phyloP scores from a whole-genome alignment of 2,888 invertebrate species.

The Platypus cylindrus region DNA sequence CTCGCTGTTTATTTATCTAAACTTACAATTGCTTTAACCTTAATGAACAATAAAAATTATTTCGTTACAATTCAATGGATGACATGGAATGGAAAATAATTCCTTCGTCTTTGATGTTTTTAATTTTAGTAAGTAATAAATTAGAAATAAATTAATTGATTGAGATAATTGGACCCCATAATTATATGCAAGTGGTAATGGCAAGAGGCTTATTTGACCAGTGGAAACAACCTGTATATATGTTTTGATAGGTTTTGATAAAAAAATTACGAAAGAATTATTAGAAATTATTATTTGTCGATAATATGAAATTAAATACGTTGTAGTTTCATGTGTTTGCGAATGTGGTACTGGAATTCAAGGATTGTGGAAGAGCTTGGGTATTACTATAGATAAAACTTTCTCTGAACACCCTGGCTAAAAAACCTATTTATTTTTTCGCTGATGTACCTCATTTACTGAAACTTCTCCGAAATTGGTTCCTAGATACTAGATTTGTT shows the following conservation, averaged over 20 bases:
- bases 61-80: too few relatives aligned
- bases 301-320: too few relatives aligned
- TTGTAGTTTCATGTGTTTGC: slow-evolving; percentile 20
- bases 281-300: too few relatives aligned
- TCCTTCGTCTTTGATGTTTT: too few relatives aligned
- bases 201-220: slow-evolving; percentile 15
- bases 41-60: too few relatives aligned
- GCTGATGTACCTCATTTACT: slow-evolving; percentile 22
- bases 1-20: too few relatives aligned
- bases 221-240: slow-evolving; percentile 20
- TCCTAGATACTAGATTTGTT: slow-evolving; percentile 20
- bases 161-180: slow-evolving; percentile 20
- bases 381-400: slow-evolving; percentile 16
- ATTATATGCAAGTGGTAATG: slow-evolving; percentile 19
- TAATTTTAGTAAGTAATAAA: too few relatives aligned
- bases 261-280: slow-evolving; percentile 21
- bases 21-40: too few relatives aligned
- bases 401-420: slow-evolving; percentile 20
- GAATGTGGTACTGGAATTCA: slow-evolving; percentile 21
- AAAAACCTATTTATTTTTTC: slow-evolving; percentile 18
- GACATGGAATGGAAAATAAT: too few relatives aligned
- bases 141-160: too few relatives aligned
- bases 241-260: slow-evolving; percentile 24
- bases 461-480: slow-evolving; percentile 20
- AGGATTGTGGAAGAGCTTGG: slow-evolving; percentile 20